Conservation (phyloP, 1,140 invertebrate genomes). For the Neomicropteryx cornuta region DNA sequence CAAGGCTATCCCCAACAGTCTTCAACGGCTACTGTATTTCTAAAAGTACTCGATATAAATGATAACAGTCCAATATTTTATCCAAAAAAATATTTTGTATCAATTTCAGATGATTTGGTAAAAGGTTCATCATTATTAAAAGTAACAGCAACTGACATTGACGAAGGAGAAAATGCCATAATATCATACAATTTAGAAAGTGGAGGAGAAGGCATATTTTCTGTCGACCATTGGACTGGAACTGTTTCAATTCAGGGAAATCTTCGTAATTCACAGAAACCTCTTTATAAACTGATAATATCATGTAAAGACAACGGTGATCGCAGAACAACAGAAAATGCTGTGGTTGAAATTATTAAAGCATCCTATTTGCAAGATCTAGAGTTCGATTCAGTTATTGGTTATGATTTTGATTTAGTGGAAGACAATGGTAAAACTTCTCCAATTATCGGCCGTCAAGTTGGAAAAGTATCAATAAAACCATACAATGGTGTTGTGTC, state of each 20-base stretch:
- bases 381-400: conserved; percentile 58
- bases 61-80: conserved; percentile 86
- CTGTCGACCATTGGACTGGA: conserved; percentile 64
- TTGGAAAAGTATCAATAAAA: conserved; percentile 63
- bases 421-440: conserved; percentile 64
- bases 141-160: conserved; percentile 67
- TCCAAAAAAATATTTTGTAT: conserved; percentile 68
- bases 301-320: conserved; percentile 72
- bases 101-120: conserved; percentile 51
- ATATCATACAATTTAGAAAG: conserved; percentile 66
- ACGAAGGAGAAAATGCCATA: conserved; percentile 72
- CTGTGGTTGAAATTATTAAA: conserved; percentile 70
- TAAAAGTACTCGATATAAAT: conserved; percentile 79
- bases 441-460: conserved; percentile 47
- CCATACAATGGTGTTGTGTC: conserved; percentile 41
- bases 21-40: conserved; percentile 72
- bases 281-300: conserved; percentile 58
- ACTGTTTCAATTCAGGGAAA: conserved; percentile 55
- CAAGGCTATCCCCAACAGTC: conserved; percentile 79
- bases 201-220: conserved; percentile 67
- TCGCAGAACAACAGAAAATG: conserved; percentile 55
- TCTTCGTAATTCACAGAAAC: conserved; percentile 48
- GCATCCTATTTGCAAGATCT: conserved; percentile 55
- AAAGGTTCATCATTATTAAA: conserved; percentile 56
- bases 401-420: conserved; percentile 68